Evolutionary conservation across 2,797 vertebrate genomes (phyloP), one percentile per base, ranked within the genome.

Genomic region (Falco columbarius): DNA sequence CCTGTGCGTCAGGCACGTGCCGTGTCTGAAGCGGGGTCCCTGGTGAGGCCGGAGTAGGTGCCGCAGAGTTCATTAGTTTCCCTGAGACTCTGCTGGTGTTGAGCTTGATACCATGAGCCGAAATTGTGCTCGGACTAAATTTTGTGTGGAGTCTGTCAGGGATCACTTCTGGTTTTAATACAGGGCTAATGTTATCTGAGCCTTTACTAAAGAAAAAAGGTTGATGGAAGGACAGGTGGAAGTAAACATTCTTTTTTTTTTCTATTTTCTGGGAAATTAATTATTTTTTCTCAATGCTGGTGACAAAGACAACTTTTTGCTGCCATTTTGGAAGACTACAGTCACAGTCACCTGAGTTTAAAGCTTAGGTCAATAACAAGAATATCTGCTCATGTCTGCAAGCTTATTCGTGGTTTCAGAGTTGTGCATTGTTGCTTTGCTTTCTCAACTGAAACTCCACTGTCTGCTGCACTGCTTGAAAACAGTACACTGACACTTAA

Each of bases 21-120:
- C 2, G 3, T 0, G 2, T 66, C 9, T 14, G 56, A 26, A 62
- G 12, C 14, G 8, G 12, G 6, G 0, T 6, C 49, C 59, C 10
- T 17, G 20, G 19, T 27, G 32, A 67, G 66, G 49, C 36, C 3
- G 1, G 12, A 3, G 1, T 13, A 38, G 58, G 27, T 29, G 58
- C 46, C 49, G 34, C 1, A 2, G 30, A 10, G 10, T n/a, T 16
- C 47, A 19, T 61, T n/a, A 36, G 13, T 44, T 65, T 70, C 44
- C 16, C 19, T 4, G 2, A 51, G 52, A 26, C 23, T 34, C 32
- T 23, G 5, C 8, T 26, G 40, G 23, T 14, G 20, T 19, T 71
- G 56, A 26, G 36, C 65, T 81, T 54, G 34, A 51, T 67, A 30
- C 27, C 3, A 3, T 1, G 19, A 62, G 52, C 63, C 26, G 42